Base-by-base conservation (phyloP, 35 echinoderm and acorn worm genomes). In the Ophioderma brevispina region DNA sequence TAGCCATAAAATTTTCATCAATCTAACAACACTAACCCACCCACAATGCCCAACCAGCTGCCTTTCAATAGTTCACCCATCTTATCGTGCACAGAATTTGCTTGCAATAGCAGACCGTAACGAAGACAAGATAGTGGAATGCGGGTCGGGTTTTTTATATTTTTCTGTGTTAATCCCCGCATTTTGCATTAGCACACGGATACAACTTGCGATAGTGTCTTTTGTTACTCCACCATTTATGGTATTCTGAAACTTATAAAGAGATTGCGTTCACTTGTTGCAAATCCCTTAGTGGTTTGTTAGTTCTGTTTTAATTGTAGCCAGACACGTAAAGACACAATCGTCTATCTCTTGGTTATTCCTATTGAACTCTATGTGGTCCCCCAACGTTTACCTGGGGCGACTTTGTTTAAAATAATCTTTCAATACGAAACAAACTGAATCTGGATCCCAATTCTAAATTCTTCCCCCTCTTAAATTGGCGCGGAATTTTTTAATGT, bases 261-360 rank as follows among this genome's bases (percentile, higher is more conserved):
- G 78, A 5, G 78, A 46, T 14, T 8, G n/a, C 35, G 33, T 76
- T 52, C 59, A 31, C 76, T 70, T n/a, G 34, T 36, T n/a, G n/a
- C n/a, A n/a, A n/a, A n/a, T n/a, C n/a, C n/a, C 19, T 76, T 50
- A 76, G 55, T 23, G 23, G 6, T 36, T 91, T 91, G 33, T n/a
- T n/a, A n/a, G n/a, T n/a, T n/a, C n/a, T n/a, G 90, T 91, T 37
- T 43, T 77, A 4, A 32, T 18, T 52, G 86, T 33, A 63, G 78
- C 85, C n/a, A n/a, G n/a, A 14, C 55, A 38, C 8, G n/a, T 13
- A 2, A 85, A 28, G 36, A 80, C 90, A 91, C 28, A 91, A 55
- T 25, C 70, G n/a, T 31, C 81, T 40, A 37, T 91, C 90, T 30
- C 40, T 40, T 0, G 39, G n/a, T n/a, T n/a, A n/a, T n/a, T n/a